phyloP scores from a whole-genome alignment of 2,888 invertebrate species.

The Deroplatys truncata region DNA sequence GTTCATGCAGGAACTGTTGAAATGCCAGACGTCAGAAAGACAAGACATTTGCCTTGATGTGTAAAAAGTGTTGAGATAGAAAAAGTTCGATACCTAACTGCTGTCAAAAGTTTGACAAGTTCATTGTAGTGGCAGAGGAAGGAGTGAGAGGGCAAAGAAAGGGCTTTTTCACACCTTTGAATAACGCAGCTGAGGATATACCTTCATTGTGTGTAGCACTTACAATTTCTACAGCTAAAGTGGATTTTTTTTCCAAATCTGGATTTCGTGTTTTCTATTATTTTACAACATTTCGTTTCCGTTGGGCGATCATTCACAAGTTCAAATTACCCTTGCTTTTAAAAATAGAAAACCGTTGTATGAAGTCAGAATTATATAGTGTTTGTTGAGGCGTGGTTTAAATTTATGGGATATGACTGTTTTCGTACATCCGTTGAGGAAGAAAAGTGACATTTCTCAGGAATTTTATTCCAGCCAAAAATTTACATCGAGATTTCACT shows the following conservation, averaged over 20 bases:
- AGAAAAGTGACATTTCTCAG: no score
- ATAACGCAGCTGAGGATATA: neutral
- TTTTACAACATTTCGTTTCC: neutral
- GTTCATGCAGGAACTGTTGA: no score
- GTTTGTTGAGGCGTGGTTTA: neutral
- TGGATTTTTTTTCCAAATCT: neutral
- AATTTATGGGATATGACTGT: neutral
- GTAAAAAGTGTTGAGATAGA: neutral
- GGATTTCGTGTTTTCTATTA: neutral
- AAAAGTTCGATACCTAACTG: neutral
- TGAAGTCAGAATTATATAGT: neutral
- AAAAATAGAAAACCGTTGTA: neutral
- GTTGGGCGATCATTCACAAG: neutral
- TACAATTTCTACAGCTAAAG: neutral
- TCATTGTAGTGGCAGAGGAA: neutral
- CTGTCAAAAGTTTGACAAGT: conserved; percentile 1
- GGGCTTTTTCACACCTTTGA: neutral
- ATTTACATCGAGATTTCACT: no score
- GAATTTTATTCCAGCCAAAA: no score
- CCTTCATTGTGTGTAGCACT: neutral
- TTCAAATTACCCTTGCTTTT: neutral
- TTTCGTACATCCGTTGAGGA: neutral
- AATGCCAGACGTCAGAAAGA: neutral
- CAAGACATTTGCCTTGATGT: neutral
- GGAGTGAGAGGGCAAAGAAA: neutral